Base-by-base conservation (phyloP, 2,888 invertebrate genomes). In the Trissolcus brochymenae region DNA sequence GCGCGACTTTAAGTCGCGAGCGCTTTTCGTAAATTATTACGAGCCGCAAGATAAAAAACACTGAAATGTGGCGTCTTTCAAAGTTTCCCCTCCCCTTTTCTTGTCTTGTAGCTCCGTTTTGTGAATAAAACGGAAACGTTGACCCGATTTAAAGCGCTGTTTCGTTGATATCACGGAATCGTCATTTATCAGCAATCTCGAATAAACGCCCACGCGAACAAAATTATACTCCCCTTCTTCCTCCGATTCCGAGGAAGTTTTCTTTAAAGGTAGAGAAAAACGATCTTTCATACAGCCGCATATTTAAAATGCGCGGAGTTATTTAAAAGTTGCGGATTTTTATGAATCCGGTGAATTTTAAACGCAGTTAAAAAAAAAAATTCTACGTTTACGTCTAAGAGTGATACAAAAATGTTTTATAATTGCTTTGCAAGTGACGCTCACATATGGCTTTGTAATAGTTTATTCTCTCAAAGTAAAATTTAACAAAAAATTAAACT, bases 21-120 rank as follows among this genome's bases (percentile, higher is more conserved):
- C 59, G 72, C 59, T 35, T 35, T 54, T 65, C 65, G 59, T 72
- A 72, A 72, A 72, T 72, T 72, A 72, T 72, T 59, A 65, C 72
- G 59, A 49, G 53, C n/a, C 46, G 21, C 64, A 41, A 72, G 72
- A 65, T 65, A 54, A 71, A 71, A 71, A 64, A 53, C 53, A 64
- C 35, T 35, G 46, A 53, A 72, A 65, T 21, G 62, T 65, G 35
- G 49, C 57, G 65, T 72, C 72, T 65, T 64, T 54, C 21, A 16
- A 40, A 59, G 46, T 59, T 65, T 17, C 1, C 9, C 35, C 25
- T 6, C 2, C 21, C 4, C 4, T 3, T 35, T 35, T 11, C 9
- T 54, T 35, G 51, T 57, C 43, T 49, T 43, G 35, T 35, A 6
- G 17, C 49, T 50, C 43, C 50, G 29, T 62, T 62, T 41, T 41